phyloP scores from a whole-genome alignment of 2,888 invertebrate species.

The Poecilus cupreus region DNA sequence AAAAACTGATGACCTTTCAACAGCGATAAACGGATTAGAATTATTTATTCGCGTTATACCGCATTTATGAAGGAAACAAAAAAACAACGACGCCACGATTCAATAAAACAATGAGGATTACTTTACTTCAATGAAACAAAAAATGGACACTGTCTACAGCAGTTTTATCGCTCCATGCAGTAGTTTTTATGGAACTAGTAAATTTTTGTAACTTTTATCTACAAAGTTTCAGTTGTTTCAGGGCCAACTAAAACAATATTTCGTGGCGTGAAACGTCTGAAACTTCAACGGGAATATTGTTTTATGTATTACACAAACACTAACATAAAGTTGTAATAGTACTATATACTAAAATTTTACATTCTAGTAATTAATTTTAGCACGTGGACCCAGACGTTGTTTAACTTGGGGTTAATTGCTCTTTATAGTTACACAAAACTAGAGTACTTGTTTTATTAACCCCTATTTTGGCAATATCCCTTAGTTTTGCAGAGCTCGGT shows the following conservation, averaged over 20 bases:
- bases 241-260: conserved; percentile 10
- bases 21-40: neutral
- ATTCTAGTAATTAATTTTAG: neutral
- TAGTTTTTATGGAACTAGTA: neutral
- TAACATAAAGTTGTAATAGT: neutral
- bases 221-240: conserved; percentile 28
- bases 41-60: conserved; percentile 10
- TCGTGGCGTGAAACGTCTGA: neutral
- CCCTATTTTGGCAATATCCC: too few relatives aligned
- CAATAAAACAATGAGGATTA: neutral
- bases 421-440: too few relatives aligned
- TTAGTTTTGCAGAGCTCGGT: too few relatives aligned
- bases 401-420: neutral
- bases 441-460: too few relatives aligned
- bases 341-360: neutral
- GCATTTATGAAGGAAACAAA: neutral
- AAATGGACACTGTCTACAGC: neutral
- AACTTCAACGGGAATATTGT: neutral
- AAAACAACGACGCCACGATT: neutral
- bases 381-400: neutral
- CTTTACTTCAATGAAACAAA: neutral
- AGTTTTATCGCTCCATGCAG: neutral
- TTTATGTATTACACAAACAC: neutral
- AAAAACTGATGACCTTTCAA: conserved; percentile 15
- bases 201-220: conserved; percentile 31